Percentiles rank a stretch among this genome's conserved stretches.
phyloP scores from a whole-genome alignment of 2,113 vertebrate species.

The Xiphophorus maculatus region DNA sequence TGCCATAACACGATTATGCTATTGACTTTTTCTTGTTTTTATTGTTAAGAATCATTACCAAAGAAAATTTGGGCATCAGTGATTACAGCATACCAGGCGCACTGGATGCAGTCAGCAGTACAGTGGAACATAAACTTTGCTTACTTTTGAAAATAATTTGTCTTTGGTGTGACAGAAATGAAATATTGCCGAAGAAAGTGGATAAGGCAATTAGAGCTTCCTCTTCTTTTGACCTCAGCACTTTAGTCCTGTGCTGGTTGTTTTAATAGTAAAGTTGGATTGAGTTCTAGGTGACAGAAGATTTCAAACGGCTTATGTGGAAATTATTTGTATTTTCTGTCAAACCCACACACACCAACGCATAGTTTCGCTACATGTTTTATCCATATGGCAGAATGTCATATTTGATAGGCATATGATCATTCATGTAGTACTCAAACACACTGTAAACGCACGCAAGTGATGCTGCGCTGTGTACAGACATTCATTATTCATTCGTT shows the following conservation, averaged over 20 bases:
- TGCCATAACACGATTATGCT: too few species aligned
- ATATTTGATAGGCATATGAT: conserved; percentile 25
- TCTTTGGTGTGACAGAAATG: neutral
- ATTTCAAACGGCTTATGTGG: conserved; percentile 15
- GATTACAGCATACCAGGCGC: conserved; percentile 17
- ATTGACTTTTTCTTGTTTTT: neutral
- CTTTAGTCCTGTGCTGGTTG: too few species aligned
- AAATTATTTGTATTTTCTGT: conserved; percentile 17
- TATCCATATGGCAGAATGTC: conserved; percentile 46
- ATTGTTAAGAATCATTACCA: conserved; percentile 1
- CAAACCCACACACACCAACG: neutral
- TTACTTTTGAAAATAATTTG: conserved; percentile 18
- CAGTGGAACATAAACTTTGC: conserved; percentile 10
- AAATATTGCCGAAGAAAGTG: conserved; percentile 8
- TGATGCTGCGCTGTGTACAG: conserved; percentile 47
- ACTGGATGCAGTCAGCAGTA: neutral
- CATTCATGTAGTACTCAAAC: conserved; percentile 32
- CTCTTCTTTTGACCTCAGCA: neutral
- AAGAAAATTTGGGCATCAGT: conserved; percentile 20
- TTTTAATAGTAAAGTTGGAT: too few species aligned
- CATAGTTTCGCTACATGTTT: conserved; percentile 4
- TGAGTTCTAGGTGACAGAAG: conserved; percentile 22
- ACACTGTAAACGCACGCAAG: conserved; percentile 29
- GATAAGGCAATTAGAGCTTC: conserved; percentile 23
- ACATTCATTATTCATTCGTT: conserved; percentile 58